These are phyloP conservation scores for Agapostemon virescens DNA, from an alignment of 2,888 invertebrate genomes.

Conservation along the genomic window DNA sequence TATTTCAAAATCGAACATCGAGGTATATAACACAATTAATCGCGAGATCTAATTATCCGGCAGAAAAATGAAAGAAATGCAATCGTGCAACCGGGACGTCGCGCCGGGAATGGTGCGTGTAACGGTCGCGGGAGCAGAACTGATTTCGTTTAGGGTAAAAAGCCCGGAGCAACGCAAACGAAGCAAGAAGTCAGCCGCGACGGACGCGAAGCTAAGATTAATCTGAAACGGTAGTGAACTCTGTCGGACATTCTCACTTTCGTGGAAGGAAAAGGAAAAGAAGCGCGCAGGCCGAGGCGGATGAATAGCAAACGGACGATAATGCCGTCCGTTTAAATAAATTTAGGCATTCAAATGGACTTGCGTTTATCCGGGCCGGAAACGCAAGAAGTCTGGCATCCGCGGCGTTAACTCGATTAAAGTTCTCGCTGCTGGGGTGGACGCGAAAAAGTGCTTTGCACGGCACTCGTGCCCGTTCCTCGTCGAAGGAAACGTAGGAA, in stretches of 20 bases:
- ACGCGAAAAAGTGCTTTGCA: neutral
- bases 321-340: slow-evolving; percentile 15
- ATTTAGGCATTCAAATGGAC: slow-evolving; percentile 39
- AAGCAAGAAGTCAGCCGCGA: neutral
- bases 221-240: neutral
- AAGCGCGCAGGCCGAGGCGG: neutral
- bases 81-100: neutral
- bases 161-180: neutral
- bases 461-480: neutral
- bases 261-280: neutral
- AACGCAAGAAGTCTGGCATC: slow-evolving; percentile 36
- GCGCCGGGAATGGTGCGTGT: neutral
- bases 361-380: slow-evolving; percentile 25
- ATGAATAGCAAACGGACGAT: neutral
- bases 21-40: neutral
- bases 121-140: neutral
- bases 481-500: slow-evolving; percentile 28
- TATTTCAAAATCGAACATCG: neutral
- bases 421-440: neutral
- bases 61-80: neutral
- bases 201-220: neutral
- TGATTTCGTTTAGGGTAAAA: neutral
- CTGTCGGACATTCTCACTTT: neutral
- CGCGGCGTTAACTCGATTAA: slow-evolving; percentile 34
- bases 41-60: neutral